Evolutionary conservation across 1,140 invertebrate genomes (phyloP).

Genomic region (Pollicipes pollicipes): DNA sequence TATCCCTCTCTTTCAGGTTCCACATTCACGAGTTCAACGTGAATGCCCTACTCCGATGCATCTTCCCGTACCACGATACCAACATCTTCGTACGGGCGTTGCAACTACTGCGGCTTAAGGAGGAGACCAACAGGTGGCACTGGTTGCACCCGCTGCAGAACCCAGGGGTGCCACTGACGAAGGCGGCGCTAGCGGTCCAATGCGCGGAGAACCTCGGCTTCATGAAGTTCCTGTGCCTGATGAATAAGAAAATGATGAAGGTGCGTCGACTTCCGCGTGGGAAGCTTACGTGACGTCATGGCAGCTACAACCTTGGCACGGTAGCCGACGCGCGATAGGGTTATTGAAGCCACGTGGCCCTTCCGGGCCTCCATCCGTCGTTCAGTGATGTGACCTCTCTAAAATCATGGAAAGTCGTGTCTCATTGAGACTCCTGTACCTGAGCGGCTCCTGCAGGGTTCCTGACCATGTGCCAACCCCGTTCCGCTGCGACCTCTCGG

Average conservation of each 20-base stretch:
- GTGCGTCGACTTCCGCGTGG: too few relatives aligned
- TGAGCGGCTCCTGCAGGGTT: too few relatives aligned
- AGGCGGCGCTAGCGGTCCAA: conserved; percentile 49
- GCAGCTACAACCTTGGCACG: too few relatives aligned
- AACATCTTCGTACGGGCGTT: conserved; percentile 65
- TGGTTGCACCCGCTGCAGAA: conserved; percentile 58
- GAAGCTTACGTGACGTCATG: too few relatives aligned
- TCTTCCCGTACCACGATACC: conserved; percentile 80
- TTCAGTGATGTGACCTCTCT: too few relatives aligned
- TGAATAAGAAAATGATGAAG: conserved; percentile 43
- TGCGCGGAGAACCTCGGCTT: conserved; percentile 46
- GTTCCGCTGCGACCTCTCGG: too few relatives aligned
- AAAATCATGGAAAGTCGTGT: too few relatives aligned
- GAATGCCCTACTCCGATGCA: conserved; percentile 53
- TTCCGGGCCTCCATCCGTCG: too few relatives aligned
- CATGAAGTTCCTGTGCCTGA: conserved; percentile 51
- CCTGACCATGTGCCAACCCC: too few relatives aligned
- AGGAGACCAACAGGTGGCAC: conserved; percentile 49
- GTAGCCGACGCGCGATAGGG: too few relatives aligned
- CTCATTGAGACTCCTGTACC: too few relatives aligned
- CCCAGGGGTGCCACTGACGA: conserved; percentile 46
- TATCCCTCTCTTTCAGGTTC: conserved; percentile 36
- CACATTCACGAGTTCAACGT: conserved; percentile 73
- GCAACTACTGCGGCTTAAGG: conserved; percentile 42
- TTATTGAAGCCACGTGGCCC: too few relatives aligned